Conservation (phyloP, 2,888 invertebrate species). For the Heteromyza rotundicornis region DNA sequence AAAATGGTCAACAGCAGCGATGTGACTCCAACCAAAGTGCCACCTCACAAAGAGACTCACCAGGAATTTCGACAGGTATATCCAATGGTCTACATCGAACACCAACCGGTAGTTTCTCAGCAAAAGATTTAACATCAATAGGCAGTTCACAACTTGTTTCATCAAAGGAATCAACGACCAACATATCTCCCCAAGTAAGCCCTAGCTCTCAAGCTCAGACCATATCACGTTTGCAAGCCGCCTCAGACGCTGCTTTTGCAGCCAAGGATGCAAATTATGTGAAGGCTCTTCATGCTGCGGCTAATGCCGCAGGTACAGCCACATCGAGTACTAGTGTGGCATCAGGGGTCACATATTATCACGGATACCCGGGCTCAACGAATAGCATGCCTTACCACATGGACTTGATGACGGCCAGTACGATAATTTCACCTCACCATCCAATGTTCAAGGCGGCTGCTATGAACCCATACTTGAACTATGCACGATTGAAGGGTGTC, state of each 20-base stretch:
- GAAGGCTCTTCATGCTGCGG: constrained; percentile 58
- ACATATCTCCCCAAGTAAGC: constrained; percentile 36
- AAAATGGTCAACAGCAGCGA: constrained; percentile 55
- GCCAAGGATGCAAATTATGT: constrained; percentile 60
- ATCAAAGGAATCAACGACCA: constrained; percentile 55
- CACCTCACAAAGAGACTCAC: constrained; percentile 61
- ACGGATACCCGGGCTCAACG: constrained; percentile 38
- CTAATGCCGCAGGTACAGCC: constrained; percentile 38
- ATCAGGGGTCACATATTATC: constrained; percentile 63
- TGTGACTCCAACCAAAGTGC: constrained; percentile 83
- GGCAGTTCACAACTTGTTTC: constrained; percentile 52
- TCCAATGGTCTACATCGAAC: constrained; percentile 15
- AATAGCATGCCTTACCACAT: constrained; percentile 71
- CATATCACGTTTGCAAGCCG: constrained; percentile 34
- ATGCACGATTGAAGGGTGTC: constrained; percentile 79
- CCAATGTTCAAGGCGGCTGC: constrained; percentile 74
- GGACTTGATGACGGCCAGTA: constrained; percentile 77
- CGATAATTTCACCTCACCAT: constrained; percentile 79
- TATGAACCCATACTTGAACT: constrained; percentile 82
- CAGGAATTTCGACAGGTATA: constrained; percentile 21
- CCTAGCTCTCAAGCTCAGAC: too few species aligned
- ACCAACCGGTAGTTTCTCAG: constrained; percentile 23
- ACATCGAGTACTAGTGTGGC: constrained; percentile 24
- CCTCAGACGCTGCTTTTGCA: constrained; percentile 45
- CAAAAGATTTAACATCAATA: constrained; percentile 21